Evolutionary conservation across 2,888 invertebrate genomes (phyloP), one percentile per base, ranked within the genome.

Genomic region (Trilocha varians): DNA sequence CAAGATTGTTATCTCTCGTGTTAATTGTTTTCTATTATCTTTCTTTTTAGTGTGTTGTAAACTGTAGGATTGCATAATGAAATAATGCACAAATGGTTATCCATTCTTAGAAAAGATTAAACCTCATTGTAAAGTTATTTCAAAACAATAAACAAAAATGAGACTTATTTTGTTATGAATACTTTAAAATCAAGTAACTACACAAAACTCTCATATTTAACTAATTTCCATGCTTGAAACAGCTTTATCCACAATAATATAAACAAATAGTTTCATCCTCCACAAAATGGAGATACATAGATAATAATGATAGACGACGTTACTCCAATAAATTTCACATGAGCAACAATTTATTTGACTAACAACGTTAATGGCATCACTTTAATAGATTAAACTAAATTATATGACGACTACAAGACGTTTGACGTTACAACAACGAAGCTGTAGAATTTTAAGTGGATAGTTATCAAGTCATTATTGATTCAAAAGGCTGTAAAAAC

Each of bases 1-100:
- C 42, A 44, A 15, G 38, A 48, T 51, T 41, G 33, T 56, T 57
- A 58, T 62, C 54, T 43, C 39, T 44, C 41, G 39, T 34, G 48
- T 44, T 51, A 47, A 57, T 58, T 16, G 25, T 34, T 34, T 25
- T 15, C 32, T 34, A 11, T 15, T 17, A 42, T 25, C 38, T 17
- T 42, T 34, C 2, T 25, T 25, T 4, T 25, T 25, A 25, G 25
- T 25, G 6, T 11, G 11, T 25, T 25, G 25, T 25, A 25, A 6
- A 11, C 8, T 25, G 8, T 25, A 5, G 3, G 25, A 9, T 25
- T 25, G 25, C 25, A 25, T 25, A 25, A 25, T 9, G 25, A 25
- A 9, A 25, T 25, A 6, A 6, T 25, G 25, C 8, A 11, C 6
- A 25, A 25, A 25, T 25, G 11, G 25, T 1, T 25, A 25, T 25